phyloP scores from a whole-genome alignment of 2,113 vertebrate species.

The Clupea harengus region DNA sequence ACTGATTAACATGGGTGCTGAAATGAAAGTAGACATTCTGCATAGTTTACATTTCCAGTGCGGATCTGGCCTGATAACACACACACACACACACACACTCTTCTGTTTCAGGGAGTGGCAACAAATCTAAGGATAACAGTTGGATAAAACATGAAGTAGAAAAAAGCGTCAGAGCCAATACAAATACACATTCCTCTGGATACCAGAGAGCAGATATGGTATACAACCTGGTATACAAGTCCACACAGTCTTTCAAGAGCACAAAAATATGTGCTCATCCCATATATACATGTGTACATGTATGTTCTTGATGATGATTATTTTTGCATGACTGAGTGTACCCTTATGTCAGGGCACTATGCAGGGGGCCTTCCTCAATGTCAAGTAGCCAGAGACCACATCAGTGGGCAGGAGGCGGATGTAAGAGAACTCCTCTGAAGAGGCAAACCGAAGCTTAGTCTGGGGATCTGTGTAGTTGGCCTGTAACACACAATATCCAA shows the following conservation, averaged over 20 bases:
- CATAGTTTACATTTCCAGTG: too few species aligned
- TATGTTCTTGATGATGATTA: neutral
- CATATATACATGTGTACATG: neutral
- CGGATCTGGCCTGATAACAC: neutral
- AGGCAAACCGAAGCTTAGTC: constrained; percentile 93
- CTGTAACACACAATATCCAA: constrained; percentile 62
- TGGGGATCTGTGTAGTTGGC: constrained; percentile 97
- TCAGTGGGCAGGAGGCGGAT: constrained; percentile 94
- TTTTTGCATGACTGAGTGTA: neutral
- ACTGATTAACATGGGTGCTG: neutral
- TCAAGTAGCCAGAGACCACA: constrained; percentile 89
- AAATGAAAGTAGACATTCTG: too few species aligned
- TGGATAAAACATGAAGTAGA: neutral
- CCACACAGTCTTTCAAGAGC: neutral
- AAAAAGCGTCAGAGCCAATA: neutral
- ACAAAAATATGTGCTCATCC: neutral
- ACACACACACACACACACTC: neutral
- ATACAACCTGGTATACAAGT: neutral
- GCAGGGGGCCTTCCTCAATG: constrained; percentile 90
- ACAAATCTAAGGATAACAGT: neutral
- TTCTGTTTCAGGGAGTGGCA: too few species aligned
- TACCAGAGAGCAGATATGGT: neutral
- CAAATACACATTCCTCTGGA: neutral
- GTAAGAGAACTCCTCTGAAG: constrained; percentile 92
- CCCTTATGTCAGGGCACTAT: constrained; percentile 80